Base-by-base conservation (phyloP, 2,888 invertebrate species). In the Sycophila texana region DNA sequence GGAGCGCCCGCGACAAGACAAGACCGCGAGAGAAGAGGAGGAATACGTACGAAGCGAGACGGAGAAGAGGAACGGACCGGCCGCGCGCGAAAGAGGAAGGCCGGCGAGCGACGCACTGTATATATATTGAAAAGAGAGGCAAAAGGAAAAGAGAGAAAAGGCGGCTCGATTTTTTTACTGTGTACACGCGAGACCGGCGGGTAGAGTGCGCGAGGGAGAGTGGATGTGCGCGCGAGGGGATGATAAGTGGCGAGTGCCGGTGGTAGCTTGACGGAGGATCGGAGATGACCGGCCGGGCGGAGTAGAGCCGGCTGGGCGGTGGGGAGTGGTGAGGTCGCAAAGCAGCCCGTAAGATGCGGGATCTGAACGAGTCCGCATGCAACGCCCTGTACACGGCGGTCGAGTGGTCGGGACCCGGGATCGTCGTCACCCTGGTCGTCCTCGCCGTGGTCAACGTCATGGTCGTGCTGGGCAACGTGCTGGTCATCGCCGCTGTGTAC, bases 401-500 rank as follows among this genome's bases (percentile, higher is more conserved):
- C 88, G 93, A 94, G 91, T 97, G 96, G 96, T 94, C 94, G 90
- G 95, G 96, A 91, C 95, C 96, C 84, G 92, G 93, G 89, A 94
- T 95, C 90, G 92, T 97, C 88, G 93, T 94, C 86, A 95, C 95
- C 88, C 93, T 97, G 87, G 94, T 95, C 86, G 93, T 97, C 88
- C 93, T 97, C 87, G 94, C 95, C 86, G 93, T 97, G 86, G 96
- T 98, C 89, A 96, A 97, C 91, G 94, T 97, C 71, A 94, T 97
- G 90, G 97, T 98, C 83, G 95, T 98, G 83, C 94, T 96, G 78
- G 98, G 95, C 76, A 98, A 98, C 92, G 95, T 96, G 89, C 93
- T 98, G 84, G 98, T 98, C 85, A 97, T 98, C 87, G 94, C 96
- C 73, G 97, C 98, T 77, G 98, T 98, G 79, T 95, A 96, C 89